phyloP scores from a whole-genome alignment of 2,113 vertebrate genomes.

The Puma concolor region DNA sequence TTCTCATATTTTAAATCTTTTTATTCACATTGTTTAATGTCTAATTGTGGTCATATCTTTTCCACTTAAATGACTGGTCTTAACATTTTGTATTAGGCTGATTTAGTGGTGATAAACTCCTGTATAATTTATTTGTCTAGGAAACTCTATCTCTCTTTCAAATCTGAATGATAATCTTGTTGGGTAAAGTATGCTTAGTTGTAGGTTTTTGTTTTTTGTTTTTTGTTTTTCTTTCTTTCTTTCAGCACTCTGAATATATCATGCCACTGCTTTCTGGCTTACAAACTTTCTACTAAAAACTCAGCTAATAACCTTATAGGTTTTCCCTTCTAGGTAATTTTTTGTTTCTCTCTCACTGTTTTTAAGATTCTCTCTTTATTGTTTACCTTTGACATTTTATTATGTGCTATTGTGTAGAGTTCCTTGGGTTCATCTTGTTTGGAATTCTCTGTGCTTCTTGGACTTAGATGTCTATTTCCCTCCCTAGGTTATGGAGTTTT shows the following conservation, averaged over 20 bases:
- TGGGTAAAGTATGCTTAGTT: not conserved
- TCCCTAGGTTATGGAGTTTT: not conserved
- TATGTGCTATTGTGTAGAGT: not conserved
- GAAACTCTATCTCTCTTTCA: not conserved
- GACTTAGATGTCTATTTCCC: not conserved
- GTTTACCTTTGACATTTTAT: not conserved
- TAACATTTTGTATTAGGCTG: not conserved
- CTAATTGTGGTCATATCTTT: not conserved
- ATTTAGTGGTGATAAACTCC: not conserved
- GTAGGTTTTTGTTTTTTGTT: not conserved
- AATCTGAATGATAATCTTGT: not conserved
- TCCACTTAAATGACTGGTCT: not conserved
- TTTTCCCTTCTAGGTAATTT: not conserved
- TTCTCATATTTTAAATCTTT: not conserved
- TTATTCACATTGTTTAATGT: not conserved
- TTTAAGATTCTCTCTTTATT: not conserved
- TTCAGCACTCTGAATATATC: not conserved
- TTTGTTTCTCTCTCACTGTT: not conserved
- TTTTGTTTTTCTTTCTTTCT: not conserved
- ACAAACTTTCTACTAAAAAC: not conserved
- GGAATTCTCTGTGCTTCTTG: not conserved
- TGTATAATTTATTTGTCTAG: not conserved
- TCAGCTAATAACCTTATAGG: not conserved
- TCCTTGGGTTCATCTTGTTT: not conserved
- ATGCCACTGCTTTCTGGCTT: not conserved